A percentile compares a stretch with the other conserved stretches of the same genome.
Evolutionary conservation across 2,888 invertebrate genomes (phyloP).

Genomic region (Eristalinus aeneus): DNA sequence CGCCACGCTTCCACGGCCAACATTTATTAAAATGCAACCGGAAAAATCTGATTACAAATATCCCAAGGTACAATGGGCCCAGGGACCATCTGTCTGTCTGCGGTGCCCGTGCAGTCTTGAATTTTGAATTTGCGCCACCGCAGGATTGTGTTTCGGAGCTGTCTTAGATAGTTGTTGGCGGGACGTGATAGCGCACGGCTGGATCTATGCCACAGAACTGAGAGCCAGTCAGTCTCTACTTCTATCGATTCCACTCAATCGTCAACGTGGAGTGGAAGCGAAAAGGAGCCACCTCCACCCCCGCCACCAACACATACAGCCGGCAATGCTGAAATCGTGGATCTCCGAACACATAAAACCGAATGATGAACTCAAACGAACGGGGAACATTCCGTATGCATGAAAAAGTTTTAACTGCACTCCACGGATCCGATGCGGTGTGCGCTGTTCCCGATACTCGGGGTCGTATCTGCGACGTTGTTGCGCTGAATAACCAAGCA

Average conservation of each 20-base stretch:
- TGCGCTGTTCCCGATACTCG: constrained; percentile 59
- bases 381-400: constrained; percentile 66
- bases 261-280: constrained; percentile 51
- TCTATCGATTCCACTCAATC: constrained; percentile 56
- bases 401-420: constrained; percentile 66
- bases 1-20: background rate
- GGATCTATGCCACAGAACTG: constrained; percentile 17
- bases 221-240: background rate
- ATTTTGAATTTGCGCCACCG: constrained; percentile 36
- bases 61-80: constrained; percentile 28
- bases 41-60: constrained; percentile 69
- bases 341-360: constrained; percentile 67
- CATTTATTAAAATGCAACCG: constrained; percentile 67
- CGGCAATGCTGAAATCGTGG: constrained; percentile 44
- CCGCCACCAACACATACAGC: background rate
- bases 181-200: constrained; percentile 35
- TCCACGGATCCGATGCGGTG: constrained; percentile 65
- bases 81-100: constrained; percentile 39
- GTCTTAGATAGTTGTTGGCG: constrained; percentile 1
- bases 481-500: background rate
- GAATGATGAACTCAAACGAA: constrained; percentile 63
- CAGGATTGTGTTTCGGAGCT: constrained; percentile 17
- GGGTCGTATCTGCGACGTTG: constrained; percentile 1
- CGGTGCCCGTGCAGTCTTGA: constrained; percentile 42
- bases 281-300: background rate